Evolutionary conservation across 2,113 vertebrate species (phyloP), one percentile per base, ranked within the genome.

Genomic region (Bubo blakistoni): DNA sequence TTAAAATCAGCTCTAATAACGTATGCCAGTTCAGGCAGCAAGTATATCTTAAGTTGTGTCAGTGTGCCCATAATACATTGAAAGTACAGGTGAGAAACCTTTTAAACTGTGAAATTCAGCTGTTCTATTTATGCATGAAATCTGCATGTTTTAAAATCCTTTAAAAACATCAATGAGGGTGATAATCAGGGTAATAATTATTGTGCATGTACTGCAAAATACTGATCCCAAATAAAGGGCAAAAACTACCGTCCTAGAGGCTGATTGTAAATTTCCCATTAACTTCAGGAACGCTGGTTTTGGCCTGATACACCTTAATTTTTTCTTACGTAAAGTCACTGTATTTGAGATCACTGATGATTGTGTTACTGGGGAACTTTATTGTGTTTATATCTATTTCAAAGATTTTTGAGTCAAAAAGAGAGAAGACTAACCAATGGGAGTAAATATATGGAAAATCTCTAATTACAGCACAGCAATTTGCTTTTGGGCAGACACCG

Each of bases 401-500:
- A 83, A 91, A 89, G 42, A 66, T 34, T 78, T 83, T 86, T 86
- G 57, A 94, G 51, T 94, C n/a, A 46, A 77, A 95, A 94, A 54
- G 42, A 92, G 67, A 92, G 65, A 82, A 92, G 78, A 55, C 69
- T 81, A 92, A 94, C 63, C 74, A 87, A 6, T 92, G 52, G 87
- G 85, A 89, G 70, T 88, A 90, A 93, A 86, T 92, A 54, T n/a
- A 63, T 78, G 71, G 95, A 96, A 94, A 73, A 63, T 89, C 25
- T 87, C 63, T 88, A 88, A 90, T 94, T 92, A 86, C 84, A 83
- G 90, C 79, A 88, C 44, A 91, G 79, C 77, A 89, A 70, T 96
- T 92, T 91, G 71, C 63, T 94, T 94, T 92, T 94, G 79, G 84
- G 95, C 96, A 96, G 95, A 95, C 90, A 92, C 92, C 32, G 87